Base-by-base conservation (phyloP, 2,888 invertebrate genomes). In the Drosophila kokeensis region DNA sequence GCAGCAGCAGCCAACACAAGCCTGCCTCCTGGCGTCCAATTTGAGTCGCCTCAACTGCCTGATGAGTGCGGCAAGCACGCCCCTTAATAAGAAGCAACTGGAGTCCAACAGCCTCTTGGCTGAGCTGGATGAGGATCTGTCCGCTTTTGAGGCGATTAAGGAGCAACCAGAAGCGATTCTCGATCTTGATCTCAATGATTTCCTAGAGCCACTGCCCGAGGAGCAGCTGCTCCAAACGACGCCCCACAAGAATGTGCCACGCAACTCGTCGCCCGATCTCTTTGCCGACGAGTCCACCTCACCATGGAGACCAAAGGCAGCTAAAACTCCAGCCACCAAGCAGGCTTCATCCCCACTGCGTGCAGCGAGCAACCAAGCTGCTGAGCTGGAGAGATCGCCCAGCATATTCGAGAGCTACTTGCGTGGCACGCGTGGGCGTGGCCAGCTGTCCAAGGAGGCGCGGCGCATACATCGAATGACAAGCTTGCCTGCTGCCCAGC, bases 141-240 rank as follows among this genome's bases (percentile, higher is more conserved):
- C 73, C 0, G 42, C 61, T 6, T 72, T 82, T 15, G 69, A 66
- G 10, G 54, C 62, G 50, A 24, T 81, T 11, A 32, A 42, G 0
- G 63, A 69, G 13, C 65, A 30, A 40, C 27, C 57, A 32, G 32
- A 13, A 11, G 24, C 5, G 29, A 10, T 32, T 29, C 50, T 85
- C 2, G 81, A 83, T 13, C 93, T 94, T 40, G 94, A 94, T 61
- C 89, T 94, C 49, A 92, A 93, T 57, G 93, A 93, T 73, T 93
- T 94, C 69, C 93, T 94, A 45, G 94, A 94, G 69, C 94, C 94
- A 52, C 94, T 94, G 87, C 93, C 93, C 32, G 94, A 91, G 38
- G 91, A 92, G 68, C 42, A 92, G 50, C 69, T 85, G 13, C 32
- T 48, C 21, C 18, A 69, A 49, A 60, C 30, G 8, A 7, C 27